Base-by-base conservation (phyloP, 2,797 vertebrate species). In the Gobio occitaniae region DNA sequence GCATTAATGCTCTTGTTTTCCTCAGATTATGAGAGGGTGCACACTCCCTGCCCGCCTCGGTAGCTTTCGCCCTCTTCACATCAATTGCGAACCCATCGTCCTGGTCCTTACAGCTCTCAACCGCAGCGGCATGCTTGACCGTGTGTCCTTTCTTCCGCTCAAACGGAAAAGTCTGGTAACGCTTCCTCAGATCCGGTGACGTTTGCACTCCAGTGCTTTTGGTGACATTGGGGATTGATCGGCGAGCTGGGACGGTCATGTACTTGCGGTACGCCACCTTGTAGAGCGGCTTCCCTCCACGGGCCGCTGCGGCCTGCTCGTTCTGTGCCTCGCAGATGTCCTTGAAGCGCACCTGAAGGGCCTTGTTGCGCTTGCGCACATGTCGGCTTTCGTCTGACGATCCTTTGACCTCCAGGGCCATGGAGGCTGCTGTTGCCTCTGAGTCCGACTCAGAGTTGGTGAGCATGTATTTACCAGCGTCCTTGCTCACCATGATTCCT, bases 401-500 rank as follows among this genome's bases (percentile, higher is more conserved):
- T 48, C 97, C 97, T 92, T 97, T 97, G 94, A 97, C 97, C 94
- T 98, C 97, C 95, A 98, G 89, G 4, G 97, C 97, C 89, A 97
- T 93, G 2, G 92, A 86, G 83, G 94, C 89, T 74, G 96, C 95
- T 0, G 96, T 95, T 91, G 96, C 95, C 92, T 99, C 98, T 11
- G 96, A 97, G 91, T 99, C 98, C 15, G 95, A 97, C 93, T 98
- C 98, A 0, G 98, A 96, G 92, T 97, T 89, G 85, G 96, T 96
- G 95, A 99, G 97, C 93, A 94, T 92, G 94, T 97, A 96, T 96
- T 95, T 97, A 94, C 95, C 93, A 81, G 95, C 91, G 91, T 98
- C 97, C 93, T 97, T 98, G 95, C 98, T 99, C 97, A 98, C 98
- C 97, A 99, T 99, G 95, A 90, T 98, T 97, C 97, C 98, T 99